Base-by-base conservation (phyloP, 64 coral and sea anemone genomes). In the Montipora cactus region DNA sequence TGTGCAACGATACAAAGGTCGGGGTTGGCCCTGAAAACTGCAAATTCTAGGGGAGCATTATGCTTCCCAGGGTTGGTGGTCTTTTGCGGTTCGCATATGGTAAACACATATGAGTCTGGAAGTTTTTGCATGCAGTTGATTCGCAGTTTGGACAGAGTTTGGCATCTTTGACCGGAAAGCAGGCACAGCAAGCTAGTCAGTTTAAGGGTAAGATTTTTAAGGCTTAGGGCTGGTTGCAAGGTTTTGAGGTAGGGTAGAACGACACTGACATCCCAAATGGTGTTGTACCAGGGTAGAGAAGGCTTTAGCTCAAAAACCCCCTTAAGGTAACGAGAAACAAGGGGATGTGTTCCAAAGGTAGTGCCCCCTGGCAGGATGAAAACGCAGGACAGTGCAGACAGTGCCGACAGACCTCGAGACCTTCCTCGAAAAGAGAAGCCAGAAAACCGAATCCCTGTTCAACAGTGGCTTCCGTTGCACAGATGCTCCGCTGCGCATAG, bases 271-370 rank as follows among this genome's bases (percentile, higher is more conserved):
- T 78, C 13, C 13, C 75, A 78, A 78, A 16, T 78, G 48, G 18
- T 11, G 7, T 9, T 49, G 75, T 78, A 78, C 10, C 20, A 18
- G 28, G 75, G 75, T 46, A 78, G 11, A 49, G 13, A 44, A 4
- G 75, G 75, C 20, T 23, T 78, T 3, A 21, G 15, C 48, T 78
- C 75, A 78, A 78, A 78, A 3, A 78, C 48, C 10, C 75, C 75
- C 20, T 78, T 78, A 11, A 81, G 3, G 47, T 81, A 88, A 44
- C 84, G 19, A 28, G 67, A 2, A 8, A 93, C 92, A 1, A 93
- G 66, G 0, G 84, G 84, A 7, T 93, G 92, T 28, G 44, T 80
- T 2, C 92, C 92, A 88, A 88, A 93, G 7, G 92, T 72, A 9
- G 7, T 21, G 22, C 51, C 19, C 2, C 15, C 84, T 14, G 20